Conservation (phyloP, 2,888 invertebrate genomes). For the Leptopilina syphax region DNA sequence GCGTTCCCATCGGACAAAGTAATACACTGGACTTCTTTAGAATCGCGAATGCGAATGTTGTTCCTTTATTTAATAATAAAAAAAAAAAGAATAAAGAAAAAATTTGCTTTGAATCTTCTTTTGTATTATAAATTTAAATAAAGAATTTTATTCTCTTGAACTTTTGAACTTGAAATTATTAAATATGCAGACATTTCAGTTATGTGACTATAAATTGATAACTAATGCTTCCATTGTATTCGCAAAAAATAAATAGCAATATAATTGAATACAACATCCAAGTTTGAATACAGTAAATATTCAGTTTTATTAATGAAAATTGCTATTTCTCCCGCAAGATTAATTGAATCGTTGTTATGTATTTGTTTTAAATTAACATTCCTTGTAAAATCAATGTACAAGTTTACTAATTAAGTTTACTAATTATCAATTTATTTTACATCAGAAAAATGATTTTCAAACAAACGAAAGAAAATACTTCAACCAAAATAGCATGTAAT, state of each 20-base stretch:
- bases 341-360: no score
- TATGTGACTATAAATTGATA: conserved; percentile 1
- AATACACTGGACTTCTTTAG: conserved; percentile 31
- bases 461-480: no score
- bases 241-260: background rate
- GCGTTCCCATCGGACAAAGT: conserved; percentile 31
- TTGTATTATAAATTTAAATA: conserved; percentile 22
- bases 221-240: background rate
- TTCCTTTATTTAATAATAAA: background rate
- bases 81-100: background rate
- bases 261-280: background rate
- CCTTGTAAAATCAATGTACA: no score
- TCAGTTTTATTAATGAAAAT: background rate
- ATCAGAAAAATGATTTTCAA: no score
- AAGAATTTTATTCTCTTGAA: conserved; percentile 23
- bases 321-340: background rate
- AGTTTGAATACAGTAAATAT: background rate
- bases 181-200: conserved; percentile 6
- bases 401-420: no score
- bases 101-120: background rate
- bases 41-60: conserved; percentile 36
- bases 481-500: no score
- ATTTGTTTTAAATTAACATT: no score
- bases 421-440: no score
- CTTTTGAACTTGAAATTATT: conserved; percentile 25